These are phyloP conservation scores for Ormia ochracea DNA, from an alignment of 2,888 invertebrate genomes.

Conservation along the genomic window DNA sequence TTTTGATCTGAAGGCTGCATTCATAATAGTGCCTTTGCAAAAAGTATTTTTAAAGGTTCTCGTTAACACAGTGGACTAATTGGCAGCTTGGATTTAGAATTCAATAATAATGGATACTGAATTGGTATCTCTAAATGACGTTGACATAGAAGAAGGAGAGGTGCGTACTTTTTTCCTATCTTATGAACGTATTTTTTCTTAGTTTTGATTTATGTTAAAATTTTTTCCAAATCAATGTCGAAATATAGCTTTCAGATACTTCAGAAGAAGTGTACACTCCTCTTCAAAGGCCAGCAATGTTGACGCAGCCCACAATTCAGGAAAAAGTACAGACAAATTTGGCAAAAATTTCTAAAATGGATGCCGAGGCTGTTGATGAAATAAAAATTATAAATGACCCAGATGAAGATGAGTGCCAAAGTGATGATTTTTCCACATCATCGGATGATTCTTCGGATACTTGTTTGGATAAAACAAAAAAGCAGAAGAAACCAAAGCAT, in stretches of 20 bases:
- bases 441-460: conserved; percentile 73
- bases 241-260: conserved; percentile 71
- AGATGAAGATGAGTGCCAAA: conserved; percentile 69
- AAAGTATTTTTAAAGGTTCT: conserved; percentile 48
- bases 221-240: background rate
- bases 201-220: no score
- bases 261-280: conserved; percentile 75
- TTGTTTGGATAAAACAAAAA: conserved; percentile 65
- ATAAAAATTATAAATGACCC: conserved; percentile 55
- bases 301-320: conserved; percentile 44
- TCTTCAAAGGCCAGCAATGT: conserved; percentile 70
- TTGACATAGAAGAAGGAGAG: conserved; percentile 83
- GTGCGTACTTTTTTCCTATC: conserved; percentile 78
- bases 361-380: conserved; percentile 37
- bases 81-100: background rate
- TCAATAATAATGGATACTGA: conserved; percentile 79
- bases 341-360: conserved; percentile 50
- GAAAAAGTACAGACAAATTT: background rate
- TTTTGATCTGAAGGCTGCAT: no score
- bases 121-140: conserved; percentile 79
- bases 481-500: conserved; percentile 53
- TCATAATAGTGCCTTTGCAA: conserved; percentile 49
- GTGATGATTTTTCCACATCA: conserved; percentile 67
- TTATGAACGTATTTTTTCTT: no score
- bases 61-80: background rate